Base-by-base conservation (phyloP, 2,113 vertebrate genomes). In the Cranoglanis bouderius region DNA sequence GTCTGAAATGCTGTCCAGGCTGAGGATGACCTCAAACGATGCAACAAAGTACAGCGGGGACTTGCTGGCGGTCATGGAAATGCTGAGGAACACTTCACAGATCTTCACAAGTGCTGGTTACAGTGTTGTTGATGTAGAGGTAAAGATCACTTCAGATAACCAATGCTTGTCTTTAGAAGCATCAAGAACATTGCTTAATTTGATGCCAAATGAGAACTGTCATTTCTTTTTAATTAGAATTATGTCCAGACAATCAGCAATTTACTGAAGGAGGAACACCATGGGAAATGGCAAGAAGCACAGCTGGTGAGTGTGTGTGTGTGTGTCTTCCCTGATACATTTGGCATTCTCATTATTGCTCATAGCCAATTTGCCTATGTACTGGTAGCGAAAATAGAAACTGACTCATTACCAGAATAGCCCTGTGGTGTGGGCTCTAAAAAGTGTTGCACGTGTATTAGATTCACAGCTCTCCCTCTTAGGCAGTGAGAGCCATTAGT, bases 241-340 rank as follows among this genome's bases (percentile, higher is more conserved):
- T 99, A 97, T 2, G 97, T 98, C 84, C 97, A 99, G 95, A 96
- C 98, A 90, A 96, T 99, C 93, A 99, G 98, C 96, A 99, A 99
- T 94, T 92, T 99, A 88, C 93, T 99, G 91, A 97, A 96, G 0
- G 98, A 99, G 87, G 98, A 99, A 85, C 98, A 99, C 90, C 95
- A 95, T 82, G 97, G 97, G 57, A 99, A 98, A 94, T 99, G 98
- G 98, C 97, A 98, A 90, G 98, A 99, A 92, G 97, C 97, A 87
- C 98, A 98, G 88, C 96, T 97, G 97, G 98, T 99, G 95, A 8
- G 97, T 51, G 38, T 63, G 24, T 57, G 80, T 38, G 53, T n/a
- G 3, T 77, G 51, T 63, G 65, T 81, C 72, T 74, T 70, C 61
- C 24, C 26, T 85, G 77, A 80, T 32, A 63, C n/a, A 5, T 75